Evolutionary conservation across 2,888 invertebrate species (phyloP), one percentile per base, ranked within the genome.

Genomic region (Drosophila melanosoma): DNA sequence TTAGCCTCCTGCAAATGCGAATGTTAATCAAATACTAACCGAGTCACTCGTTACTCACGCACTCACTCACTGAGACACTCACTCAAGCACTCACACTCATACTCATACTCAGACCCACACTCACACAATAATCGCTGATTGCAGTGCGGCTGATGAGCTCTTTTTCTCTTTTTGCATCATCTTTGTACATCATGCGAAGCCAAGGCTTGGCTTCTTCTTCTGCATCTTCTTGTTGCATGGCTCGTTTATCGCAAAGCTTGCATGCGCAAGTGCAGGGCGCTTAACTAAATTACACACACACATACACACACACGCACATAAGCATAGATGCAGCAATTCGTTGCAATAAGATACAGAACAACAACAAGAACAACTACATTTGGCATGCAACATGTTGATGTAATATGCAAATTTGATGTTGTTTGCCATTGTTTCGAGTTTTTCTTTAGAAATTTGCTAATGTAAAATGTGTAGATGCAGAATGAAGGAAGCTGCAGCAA

Each of bases 301-400:
- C 70, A 23, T 23, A 26, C 26, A 75, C 29, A 29, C 29, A 15
- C 45, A 10, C 10, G 15, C 6, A n/a, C 8, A 38, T 3, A 20
- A 7, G 15, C 52, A 35, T 58, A 79, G 77, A 74, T 83, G 86
- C 86, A 87, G 78, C 82, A 87, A 81, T 77, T 79, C 73, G 68
- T 70, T 69, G 81, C 83, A 81, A 72, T 74, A 59, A 58, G 61
- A 48, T 51, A 61, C 72, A 64, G 66, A 59, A 23, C 12, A 45
- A 56, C 73, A 69, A 67, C 61, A 62, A 29, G 29, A 29, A 42
- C 53, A 73, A 59, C 72, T 61, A 53, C 66, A 69, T 57, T 73
- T 66, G 74, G 66, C 86, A 86, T 86, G 87, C 89, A 87, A 87
- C 87, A 89, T 87, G 87, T 89, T 87, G 87, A 87, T 89, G 87